Percentiles rank a stretch among this genome's conserved stretches.
Conservation (phyloP, 2,888 invertebrate genomes). For the Hyles lineata region DNA sequence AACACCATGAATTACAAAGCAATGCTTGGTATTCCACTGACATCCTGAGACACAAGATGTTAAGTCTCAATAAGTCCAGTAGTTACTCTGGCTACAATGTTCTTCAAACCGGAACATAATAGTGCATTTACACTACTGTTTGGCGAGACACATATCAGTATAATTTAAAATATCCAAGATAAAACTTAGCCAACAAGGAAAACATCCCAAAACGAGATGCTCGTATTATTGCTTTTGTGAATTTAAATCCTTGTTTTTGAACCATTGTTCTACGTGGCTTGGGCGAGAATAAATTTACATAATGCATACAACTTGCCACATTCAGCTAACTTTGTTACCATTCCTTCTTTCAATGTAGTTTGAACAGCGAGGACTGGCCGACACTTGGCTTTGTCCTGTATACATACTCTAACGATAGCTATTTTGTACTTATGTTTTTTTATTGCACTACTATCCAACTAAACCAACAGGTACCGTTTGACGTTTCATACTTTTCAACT, state of each 20-base stretch:
- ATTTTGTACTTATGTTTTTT: too few relatives aligned
- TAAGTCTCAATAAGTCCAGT: too few relatives aligned
- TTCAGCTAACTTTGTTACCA: conserved; percentile 3
- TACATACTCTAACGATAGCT: neutral
- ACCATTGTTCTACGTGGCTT: conserved; percentile 18
- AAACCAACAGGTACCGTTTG: too few relatives aligned
- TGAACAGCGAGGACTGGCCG: neutral
- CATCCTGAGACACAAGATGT: too few relatives aligned
- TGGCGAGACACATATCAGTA: too few relatives aligned
- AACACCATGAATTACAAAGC: too few relatives aligned
- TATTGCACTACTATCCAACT: too few relatives aligned
- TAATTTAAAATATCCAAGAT: neutral
- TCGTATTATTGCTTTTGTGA: neutral
- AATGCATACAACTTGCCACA: conserved; percentile 34
- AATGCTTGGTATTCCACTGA: too few relatives aligned
- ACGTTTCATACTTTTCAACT: too few relatives aligned
- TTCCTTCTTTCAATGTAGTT: neutral
- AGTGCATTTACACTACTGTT: too few relatives aligned
- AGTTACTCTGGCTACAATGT: too few relatives aligned
- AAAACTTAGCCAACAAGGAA: neutral
- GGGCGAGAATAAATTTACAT: conserved; percentile 29
- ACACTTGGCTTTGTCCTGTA: neutral
- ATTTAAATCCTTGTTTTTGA: conserved; percentile 6
- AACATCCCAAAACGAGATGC: neutral
- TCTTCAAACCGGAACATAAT: too few relatives aligned